Evolutionary conservation across 2,888 invertebrate genomes (phyloP).

Genomic region (Oxytorus armatus): DNA sequence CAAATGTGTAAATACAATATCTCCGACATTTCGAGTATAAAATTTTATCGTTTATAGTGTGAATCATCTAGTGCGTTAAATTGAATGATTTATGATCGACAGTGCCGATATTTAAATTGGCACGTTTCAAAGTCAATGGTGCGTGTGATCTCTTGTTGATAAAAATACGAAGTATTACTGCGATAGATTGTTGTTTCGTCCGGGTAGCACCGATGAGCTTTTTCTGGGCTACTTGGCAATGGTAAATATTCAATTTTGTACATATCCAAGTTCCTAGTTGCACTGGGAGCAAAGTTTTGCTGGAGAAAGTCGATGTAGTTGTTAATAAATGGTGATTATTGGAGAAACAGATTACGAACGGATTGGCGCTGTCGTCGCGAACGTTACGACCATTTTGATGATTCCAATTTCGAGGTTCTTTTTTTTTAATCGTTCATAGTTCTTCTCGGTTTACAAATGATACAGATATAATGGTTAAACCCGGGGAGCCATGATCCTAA

Average conservation of each 20-base stretch:
- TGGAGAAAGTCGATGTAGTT: not conserved
- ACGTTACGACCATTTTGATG: too few relatives aligned
- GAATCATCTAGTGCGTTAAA: not conserved
- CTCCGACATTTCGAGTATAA: too few relatives aligned
- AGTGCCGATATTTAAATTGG: not conserved
- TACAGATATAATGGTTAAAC: too few relatives aligned
- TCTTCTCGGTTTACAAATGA: too few relatives aligned
- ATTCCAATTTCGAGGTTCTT: too few relatives aligned
- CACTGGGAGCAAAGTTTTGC: not conserved
- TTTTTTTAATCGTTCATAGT: too few relatives aligned
- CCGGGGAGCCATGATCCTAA: too few relatives aligned
- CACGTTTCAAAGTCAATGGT: not conserved
- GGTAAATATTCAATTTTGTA: slow-evolving; percentile 7
- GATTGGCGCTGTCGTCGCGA: slow-evolving; percentile 11
- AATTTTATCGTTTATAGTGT: not conserved
- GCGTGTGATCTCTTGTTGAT: not conserved
- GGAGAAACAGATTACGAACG: not conserved
- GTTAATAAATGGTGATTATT: slow-evolving; percentile 14
- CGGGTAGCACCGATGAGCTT: not conserved
- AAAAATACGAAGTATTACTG: not conserved
- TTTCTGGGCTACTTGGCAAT: not conserved
- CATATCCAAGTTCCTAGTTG: slow-evolving; percentile 33
- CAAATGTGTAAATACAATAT: too few relatives aligned
- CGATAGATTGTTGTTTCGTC: too few relatives aligned
- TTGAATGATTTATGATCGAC: not conserved